A percentile compares a stretch with the other conserved stretches of the same genome.
Conservation (phyloP, 2,888 invertebrate species). For the Tricholauxania praeusta region DNA sequence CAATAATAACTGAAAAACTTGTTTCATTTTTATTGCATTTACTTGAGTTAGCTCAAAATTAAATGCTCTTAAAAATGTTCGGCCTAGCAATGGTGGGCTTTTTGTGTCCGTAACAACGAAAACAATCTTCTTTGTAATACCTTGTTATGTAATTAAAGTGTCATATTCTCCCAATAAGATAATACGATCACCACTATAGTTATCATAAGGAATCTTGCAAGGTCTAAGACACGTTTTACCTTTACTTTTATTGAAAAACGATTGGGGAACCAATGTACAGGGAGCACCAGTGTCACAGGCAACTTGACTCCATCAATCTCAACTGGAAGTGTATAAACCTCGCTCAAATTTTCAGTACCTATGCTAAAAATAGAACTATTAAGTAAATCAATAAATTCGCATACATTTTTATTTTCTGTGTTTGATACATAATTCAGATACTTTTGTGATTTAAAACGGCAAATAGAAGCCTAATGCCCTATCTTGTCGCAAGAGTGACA, state of each 20-base stretch:
- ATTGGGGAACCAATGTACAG: neutral
- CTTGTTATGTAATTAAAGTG: too few relatives aligned
- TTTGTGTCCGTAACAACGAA: too few relatives aligned
- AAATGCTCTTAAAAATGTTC: too few relatives aligned
- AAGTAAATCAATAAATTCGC: constrained; percentile 10
- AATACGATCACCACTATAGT: constrained; percentile 25
- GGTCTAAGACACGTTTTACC: constrained; percentile 6
- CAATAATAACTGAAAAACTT: too few relatives aligned
- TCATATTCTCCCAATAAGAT: too few relatives aligned
- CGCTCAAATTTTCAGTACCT: constrained; percentile 13
- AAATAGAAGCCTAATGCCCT: constrained; percentile 28
- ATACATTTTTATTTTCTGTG: constrained; percentile 1
- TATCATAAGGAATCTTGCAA: constrained; percentile 18
- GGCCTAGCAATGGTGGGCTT: too few relatives aligned
- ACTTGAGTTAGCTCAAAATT: too few relatives aligned
- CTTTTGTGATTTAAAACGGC: too few relatives aligned
- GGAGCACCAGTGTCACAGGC: neutral
- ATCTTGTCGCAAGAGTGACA: constrained; percentile 15
- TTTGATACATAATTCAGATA: constrained; percentile 34
- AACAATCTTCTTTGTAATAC: too few relatives aligned
- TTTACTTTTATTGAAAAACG: constrained; percentile 11
- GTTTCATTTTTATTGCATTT: too few relatives aligned
- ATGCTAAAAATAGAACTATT: constrained; percentile 31
- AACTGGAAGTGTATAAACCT: constrained; percentile 26
- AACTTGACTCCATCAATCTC: constrained; percentile 30